phyloP scores from a whole-genome alignment of 2,113 vertebrate species.

The Ochotona curzoniae region DNA sequence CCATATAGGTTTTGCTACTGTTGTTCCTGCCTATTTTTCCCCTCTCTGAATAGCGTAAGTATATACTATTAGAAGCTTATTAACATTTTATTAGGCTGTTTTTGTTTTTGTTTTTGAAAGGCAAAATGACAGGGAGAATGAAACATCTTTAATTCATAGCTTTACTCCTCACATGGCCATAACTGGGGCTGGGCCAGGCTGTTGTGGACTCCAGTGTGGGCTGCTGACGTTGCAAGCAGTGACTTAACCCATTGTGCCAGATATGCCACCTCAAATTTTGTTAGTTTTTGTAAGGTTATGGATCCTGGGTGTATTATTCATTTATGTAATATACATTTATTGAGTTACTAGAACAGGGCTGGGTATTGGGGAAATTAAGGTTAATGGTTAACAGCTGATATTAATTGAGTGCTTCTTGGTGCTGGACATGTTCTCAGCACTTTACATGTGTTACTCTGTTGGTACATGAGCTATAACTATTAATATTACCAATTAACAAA shows the following conservation, averaged over 20 bases:
- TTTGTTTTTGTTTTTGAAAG: too few relatives aligned
- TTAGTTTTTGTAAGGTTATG: not conserved
- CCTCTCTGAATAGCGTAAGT: not conserved
- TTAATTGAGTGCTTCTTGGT: conserved; percentile 29
- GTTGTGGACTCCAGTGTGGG: too few relatives aligned
- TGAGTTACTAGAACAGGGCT: not conserved
- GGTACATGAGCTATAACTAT: not conserved
- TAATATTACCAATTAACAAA: conserved; percentile 27
- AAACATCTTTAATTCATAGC: too few relatives aligned
- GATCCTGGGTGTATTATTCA: conserved; percentile 15
- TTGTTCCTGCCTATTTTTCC: not conserved
- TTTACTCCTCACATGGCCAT: too few relatives aligned
- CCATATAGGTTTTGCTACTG: too few relatives aligned
- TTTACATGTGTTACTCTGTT: not conserved
- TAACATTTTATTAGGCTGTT: conserved; percentile 18
- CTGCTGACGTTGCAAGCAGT: too few relatives aligned
- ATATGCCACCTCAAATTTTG: too few relatives aligned
- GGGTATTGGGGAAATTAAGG: conserved; percentile 6
- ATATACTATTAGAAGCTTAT: not conserved
- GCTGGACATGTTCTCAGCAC: conserved; percentile 5
- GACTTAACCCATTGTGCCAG: too few relatives aligned
- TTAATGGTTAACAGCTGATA: not conserved
- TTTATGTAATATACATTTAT: not conserved
- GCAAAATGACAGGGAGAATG: too few relatives aligned
- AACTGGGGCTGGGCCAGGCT: too few relatives aligned